Conservation (phyloP, 2,888 invertebrate genomes). For the Lacanobia wlatinum region DNA sequence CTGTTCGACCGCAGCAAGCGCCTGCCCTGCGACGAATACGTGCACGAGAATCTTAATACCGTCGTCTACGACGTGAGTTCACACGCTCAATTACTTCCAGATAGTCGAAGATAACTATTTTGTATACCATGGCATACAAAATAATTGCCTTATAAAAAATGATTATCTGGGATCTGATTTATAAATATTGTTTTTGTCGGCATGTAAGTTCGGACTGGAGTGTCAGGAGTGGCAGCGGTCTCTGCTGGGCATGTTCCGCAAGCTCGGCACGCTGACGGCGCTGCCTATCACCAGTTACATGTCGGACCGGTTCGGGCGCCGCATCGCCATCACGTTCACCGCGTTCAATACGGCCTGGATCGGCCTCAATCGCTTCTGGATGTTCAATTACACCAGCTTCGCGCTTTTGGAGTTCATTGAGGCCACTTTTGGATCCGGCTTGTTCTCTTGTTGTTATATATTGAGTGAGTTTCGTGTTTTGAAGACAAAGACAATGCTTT, state of each 20-base stretch:
- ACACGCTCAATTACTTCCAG: background rate
- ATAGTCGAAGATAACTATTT: background rate
- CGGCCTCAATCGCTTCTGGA: slow-evolving; percentile 91
- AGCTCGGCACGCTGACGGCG: slow-evolving; percentile 92
- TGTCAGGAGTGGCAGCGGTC: slow-evolving; percentile 93
- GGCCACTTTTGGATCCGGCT: slow-evolving; percentile 92
- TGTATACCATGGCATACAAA: background rate
- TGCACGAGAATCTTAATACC: slow-evolving; percentile 77
- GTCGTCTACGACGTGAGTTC: slow-evolving; percentile 83
- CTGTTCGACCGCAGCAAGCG: slow-evolving; percentile 72
- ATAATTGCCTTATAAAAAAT: too few relatives aligned
- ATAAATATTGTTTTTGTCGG: background rate
- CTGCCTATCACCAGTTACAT: slow-evolving; percentile 92
- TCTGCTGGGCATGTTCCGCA: slow-evolving; percentile 93
- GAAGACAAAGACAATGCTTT: background rate
- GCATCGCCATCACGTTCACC: slow-evolving; percentile 89
- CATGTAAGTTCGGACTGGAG: slow-evolving; percentile 89
- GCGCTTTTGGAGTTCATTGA: slow-evolving; percentile 93
- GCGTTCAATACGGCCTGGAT: slow-evolving; percentile 91
- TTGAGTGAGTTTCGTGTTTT: slow-evolving; percentile 86
- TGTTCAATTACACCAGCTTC: slow-evolving; percentile 92
- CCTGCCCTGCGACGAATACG: slow-evolving; percentile 73
- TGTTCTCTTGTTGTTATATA: slow-evolving; percentile 93
- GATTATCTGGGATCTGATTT: too few relatives aligned
- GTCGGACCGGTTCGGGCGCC: slow-evolving; percentile 93